phyloP scores from a whole-genome alignment of 2,888 invertebrate genomes.

The Mythimna ferrago region DNA sequence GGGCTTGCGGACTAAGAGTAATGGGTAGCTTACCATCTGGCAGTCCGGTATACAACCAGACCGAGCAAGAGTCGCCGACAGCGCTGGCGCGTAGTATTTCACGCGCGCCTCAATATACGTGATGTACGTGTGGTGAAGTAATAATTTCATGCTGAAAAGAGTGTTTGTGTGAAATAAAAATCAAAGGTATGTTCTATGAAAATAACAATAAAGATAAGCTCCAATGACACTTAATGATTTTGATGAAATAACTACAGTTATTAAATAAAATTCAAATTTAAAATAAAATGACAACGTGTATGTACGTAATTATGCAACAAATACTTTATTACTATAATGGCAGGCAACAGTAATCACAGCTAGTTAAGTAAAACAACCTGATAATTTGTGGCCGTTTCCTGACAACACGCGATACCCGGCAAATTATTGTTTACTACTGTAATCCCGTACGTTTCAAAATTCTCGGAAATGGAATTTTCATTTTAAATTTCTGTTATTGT shows the following conservation, averaged over 20 bases:
- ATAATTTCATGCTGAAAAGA: too few species aligned
- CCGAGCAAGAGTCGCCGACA: too few species aligned
- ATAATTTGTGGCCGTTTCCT: slow-evolving; percentile 47
- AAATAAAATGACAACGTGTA: slow-evolving; percentile 17
- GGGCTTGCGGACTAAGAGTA: too few species aligned
- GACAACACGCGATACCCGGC: slow-evolving; percentile 21
- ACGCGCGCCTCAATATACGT: too few species aligned
- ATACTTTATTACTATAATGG: slow-evolving; percentile 4
- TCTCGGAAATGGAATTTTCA: background rate
- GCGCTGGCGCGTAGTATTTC: too few species aligned
- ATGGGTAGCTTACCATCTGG: too few species aligned
- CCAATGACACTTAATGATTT: too few species aligned
- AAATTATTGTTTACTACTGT: slow-evolving; percentile 10
- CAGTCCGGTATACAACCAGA: too few species aligned
- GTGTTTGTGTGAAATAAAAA: too few species aligned
- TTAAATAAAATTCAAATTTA: background rate
- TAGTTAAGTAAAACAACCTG: slow-evolving; percentile 34
- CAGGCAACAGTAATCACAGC: slow-evolving; percentile 21
- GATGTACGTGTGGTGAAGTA: too few species aligned
- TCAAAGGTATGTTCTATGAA: too few species aligned
- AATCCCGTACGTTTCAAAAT: background rate
- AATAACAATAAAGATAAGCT: too few species aligned
- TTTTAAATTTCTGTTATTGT: background rate
- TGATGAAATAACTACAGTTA: background rate
- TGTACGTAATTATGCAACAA: slow-evolving; percentile 12